These are phyloP conservation scores for Melanocharis versteri DNA, from an alignment of 2,113 vertebrate genomes.

Conservation along the genomic window DNA sequence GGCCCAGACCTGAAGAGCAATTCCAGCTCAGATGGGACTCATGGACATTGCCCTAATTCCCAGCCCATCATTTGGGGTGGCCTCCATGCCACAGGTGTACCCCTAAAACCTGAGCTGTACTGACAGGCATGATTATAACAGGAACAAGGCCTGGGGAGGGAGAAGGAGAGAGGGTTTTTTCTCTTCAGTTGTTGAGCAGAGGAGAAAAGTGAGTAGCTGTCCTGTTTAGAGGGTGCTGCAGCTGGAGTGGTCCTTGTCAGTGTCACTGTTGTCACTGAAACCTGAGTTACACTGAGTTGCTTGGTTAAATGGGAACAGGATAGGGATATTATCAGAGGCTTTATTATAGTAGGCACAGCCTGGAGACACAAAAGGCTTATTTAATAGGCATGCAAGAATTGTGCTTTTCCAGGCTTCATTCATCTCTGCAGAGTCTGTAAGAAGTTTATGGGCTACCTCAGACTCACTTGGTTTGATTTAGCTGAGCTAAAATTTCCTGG, in stretches of 20 bases:
- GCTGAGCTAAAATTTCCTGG: not conserved
- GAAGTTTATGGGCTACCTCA: not conserved
- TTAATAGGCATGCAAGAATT: not conserved
- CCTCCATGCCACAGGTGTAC: not conserved
- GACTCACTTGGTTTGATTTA: accelerated
- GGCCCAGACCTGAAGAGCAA: not conserved
- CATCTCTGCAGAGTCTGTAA: not conserved
- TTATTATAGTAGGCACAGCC: not conserved
- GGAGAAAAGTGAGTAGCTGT: not conserved
- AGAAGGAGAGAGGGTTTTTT: not conserved
- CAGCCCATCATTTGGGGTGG: not conserved
- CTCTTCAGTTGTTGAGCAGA: not conserved
- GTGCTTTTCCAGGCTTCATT: not conserved
- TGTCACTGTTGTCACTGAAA: not conserved
- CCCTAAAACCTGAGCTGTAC: not conserved
- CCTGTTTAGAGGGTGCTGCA: not conserved
- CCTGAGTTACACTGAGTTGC: not conserved
- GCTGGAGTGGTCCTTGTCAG: not conserved
- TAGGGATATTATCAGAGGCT: not conserved
- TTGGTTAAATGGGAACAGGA: not conserved
- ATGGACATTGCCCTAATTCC: not conserved
- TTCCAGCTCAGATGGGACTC: not conserved
- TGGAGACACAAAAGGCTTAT: not conserved
- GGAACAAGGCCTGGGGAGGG: not conserved
- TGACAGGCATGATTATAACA: not conserved